A percentile compares a stretch with the other conserved stretches of the same genome.
These are phyloP conservation scores for Porites rus DNA, from an alignment of 92 coral and sea anemone species.

Conservation along the genomic window DNA sequence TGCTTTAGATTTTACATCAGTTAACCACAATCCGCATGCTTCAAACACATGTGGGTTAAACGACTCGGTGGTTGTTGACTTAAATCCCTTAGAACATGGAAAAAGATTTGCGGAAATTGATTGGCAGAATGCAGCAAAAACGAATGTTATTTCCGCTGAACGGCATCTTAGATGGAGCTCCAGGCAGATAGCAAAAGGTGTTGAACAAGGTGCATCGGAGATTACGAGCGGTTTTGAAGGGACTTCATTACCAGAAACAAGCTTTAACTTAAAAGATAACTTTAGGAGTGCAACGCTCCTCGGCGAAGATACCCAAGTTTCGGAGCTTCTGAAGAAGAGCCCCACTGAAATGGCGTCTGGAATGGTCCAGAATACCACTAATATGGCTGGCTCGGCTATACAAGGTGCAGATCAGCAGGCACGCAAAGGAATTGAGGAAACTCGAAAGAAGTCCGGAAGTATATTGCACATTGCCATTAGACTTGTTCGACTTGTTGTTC, in stretches of 20 bases:
- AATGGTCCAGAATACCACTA: conserved; percentile 58
- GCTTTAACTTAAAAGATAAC: background rate
- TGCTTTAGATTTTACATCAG: conserved; percentile 1
- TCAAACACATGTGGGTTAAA: conserved; percentile 24
- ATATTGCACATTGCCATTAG: conserved; percentile 80
- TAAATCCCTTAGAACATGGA: conserved; percentile 25
- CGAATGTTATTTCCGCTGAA: conserved; percentile 36
- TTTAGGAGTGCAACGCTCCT: background rate
- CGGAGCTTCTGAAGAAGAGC: background rate
- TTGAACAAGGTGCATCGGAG: conserved; percentile 19
- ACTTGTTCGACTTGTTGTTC: conserved; percentile 72
- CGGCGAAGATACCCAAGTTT: background rate
- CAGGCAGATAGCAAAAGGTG: conserved; percentile 6
- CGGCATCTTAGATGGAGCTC: conserved; percentile 29
- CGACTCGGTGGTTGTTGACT: conserved; percentile 45
- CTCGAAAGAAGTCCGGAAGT: conserved; percentile 80
- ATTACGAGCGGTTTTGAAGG: conserved; percentile 11
- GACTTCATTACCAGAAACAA: conserved; percentile 8
- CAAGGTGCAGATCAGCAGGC: conserved; percentile 57
- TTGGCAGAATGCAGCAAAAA: conserved; percentile 26
- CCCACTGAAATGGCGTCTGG: conserved; percentile 67
- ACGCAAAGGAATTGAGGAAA: conserved; percentile 61
- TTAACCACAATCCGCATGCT: conserved; percentile 32
- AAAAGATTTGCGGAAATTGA: conserved; percentile 13
- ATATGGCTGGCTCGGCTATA: conserved; percentile 60